phyloP scores from a whole-genome alignment of 2,888 invertebrate species.

The Acrobasis consociella region DNA sequence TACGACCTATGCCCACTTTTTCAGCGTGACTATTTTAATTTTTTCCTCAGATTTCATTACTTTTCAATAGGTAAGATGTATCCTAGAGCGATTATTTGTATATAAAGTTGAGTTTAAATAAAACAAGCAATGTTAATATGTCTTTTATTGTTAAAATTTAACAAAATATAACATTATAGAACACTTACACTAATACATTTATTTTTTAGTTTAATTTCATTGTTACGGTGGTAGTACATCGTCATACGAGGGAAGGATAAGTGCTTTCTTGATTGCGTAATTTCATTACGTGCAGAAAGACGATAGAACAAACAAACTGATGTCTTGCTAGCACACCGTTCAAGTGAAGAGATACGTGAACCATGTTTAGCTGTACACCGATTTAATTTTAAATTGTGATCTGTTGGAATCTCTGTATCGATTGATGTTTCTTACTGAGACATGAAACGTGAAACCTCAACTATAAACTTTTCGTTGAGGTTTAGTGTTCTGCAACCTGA shows the following conservation, averaged over 20 bases:
- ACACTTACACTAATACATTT: constrained; percentile 67
- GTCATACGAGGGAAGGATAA: constrained; percentile 36
- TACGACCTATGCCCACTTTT: no score
- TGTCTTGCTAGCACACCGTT: constrained; percentile 61
- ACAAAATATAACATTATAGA: constrained; percentile 76
- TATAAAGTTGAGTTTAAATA: constrained; percentile 3
- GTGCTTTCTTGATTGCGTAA: constrained; percentile 62
- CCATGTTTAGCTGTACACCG: constrained; percentile 51
- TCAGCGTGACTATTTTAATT: no score
- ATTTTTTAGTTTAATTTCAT: constrained; percentile 51
- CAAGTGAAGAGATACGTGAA: constrained; percentile 59
- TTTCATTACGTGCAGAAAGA: constrained; percentile 68
- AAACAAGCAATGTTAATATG: constrained; percentile 50
- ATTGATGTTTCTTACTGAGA: neutral
- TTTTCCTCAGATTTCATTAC: no score
- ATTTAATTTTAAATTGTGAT: constrained; percentile 47
- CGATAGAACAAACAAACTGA: constrained; percentile 36
- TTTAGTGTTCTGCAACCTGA: neutral
- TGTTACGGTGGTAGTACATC: constrained; percentile 56
- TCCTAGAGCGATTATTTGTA: constrained; percentile 20
- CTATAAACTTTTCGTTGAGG: neutral
- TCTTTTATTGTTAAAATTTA: constrained; percentile 80
- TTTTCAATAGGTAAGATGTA: no score
- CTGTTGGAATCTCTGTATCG: neutral
- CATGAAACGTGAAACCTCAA: constrained; percentile 11